Evolutionary conservation across 1,140 invertebrate species (phyloP), one percentile per base, ranked within the genome.

Genomic region (Eueides isabella): DNA sequence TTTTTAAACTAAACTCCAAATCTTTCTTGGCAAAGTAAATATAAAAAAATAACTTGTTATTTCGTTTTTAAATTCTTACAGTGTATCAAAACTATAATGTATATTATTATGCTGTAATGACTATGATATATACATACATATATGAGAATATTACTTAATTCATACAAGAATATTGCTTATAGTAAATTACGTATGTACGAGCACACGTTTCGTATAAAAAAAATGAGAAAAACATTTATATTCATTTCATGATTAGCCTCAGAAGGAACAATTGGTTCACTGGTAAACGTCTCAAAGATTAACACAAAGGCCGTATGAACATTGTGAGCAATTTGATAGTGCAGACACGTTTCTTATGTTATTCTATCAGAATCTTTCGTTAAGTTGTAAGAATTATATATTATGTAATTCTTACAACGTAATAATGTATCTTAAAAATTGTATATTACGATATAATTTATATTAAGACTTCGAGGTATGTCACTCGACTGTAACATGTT

Each of bases 321-420:
- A 55, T 55, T 55, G 48, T 55, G 48, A 55, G 19, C 23, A 23
- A 55, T 55, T 55, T 55, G 48, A 55, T 55, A 55, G 48, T 2
- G 12, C 19, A 12, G 11, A 55, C 2, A 44, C 41, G 48, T 23
- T 19, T 11, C 9, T 55, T 19, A 9, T 55, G 48, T 55, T 26
- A 4, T 55, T 48, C 19, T 26, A 19, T 23, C 2, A 7, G 44
- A 55, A 9, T 23, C 19, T 12, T 12, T 55, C 19, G 19, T 7
- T 55, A 11, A 55, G 19, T 55, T 55, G 44, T 12, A 12, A 48
- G n/a, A 19, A 48, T 23, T 48, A 23, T 23, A 9, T 48, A 23
- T 48, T 41, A n/a, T n/a, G n/a, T n/a, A n/a, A n/a, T n/a, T 5
- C 4, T 48, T 48, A 48, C 6, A 16, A 0, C 4, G 5, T 41